Base-by-base conservation (phyloP, 2,113 vertebrate genomes). In the Oncorhynchus masou region DNA sequence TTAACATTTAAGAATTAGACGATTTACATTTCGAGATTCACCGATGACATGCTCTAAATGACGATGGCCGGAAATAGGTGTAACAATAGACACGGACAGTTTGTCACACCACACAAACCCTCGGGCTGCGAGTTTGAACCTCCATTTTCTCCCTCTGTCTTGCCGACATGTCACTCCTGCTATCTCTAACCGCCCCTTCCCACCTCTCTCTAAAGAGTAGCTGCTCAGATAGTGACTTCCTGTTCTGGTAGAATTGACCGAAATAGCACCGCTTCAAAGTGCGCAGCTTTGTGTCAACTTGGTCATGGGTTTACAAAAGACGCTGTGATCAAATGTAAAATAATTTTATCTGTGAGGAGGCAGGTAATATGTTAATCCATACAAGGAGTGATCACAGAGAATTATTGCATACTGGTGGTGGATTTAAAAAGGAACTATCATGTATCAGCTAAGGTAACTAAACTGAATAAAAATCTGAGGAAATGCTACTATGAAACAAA, bases 41-140 rank as follows among this genome's bases (percentile, higher is more conserved):
- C 65, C 19, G 60, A 65, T 77, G 82, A 77, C 80, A 72, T 49
- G 49, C 57, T 71, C 73, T 84, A 79, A 85, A 86, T 74, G 73
- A 82, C 49, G 79, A 24, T 70, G n/a, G 75, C 70, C 78, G 74
- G 81, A 85, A 29, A 70, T 79, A 83, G 78, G 79, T 82, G 71
- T 71, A 27, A 74, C 68, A 82, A 51, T 31, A 76, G 79, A 87
- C 74, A 71, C 54, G 82, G 82, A 88, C 82, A 81, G 72, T 66
- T 70, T 83, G 85, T 81, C 83, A 83, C 71, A 24, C 74, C 81
- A 79, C 80, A 80, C 54, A 45, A 51, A 75, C 74, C 84, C 84
- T 75, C 75, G n/a, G 85, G 84, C 79, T 81, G 70, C 78, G 76
- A 62, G 76, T 79, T 85, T 83, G 79, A 71, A 79, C 79, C 73